These are phyloP conservation scores for Nephrocerus scutellatus DNA, from an alignment of 2,888 invertebrate species.

Conservation along the genomic window DNA sequence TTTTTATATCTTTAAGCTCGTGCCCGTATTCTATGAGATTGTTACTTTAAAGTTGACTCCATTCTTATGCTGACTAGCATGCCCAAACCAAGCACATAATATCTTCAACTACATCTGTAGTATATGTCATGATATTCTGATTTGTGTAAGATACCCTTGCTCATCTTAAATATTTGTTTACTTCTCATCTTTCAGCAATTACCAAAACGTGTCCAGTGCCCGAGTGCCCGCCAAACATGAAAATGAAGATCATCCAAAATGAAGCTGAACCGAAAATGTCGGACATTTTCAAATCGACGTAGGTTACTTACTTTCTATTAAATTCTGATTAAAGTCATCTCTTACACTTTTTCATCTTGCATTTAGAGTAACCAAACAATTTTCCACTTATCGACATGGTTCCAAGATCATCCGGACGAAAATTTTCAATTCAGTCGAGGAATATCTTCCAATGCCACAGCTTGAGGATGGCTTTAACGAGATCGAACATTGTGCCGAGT, in stretches of 20 bases:
- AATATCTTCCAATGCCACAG: slow-evolving; percentile 34
- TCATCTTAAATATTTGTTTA: too few species aligned
- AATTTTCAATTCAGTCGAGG: slow-evolving; percentile 31
- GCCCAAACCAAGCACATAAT: too few species aligned
- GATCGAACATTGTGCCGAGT: slow-evolving; percentile 41
- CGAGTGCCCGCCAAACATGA: slow-evolving; percentile 51
- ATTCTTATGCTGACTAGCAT: too few species aligned
- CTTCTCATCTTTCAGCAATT: slow-evolving; percentile 22
- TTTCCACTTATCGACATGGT: slow-evolving; percentile 34
- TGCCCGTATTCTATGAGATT: too few species aligned
- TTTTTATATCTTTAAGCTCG: too few species aligned
- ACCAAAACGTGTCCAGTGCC: slow-evolving; percentile 47
- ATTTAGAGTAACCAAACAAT: slow-evolving; percentile 32
- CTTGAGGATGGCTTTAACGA: slow-evolving; percentile 27
- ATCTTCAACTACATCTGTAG: too few species aligned
- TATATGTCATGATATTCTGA: too few species aligned
- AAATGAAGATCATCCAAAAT: slow-evolving; percentile 44
- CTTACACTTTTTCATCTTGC: neutral
- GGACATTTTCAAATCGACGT: slow-evolving; percentile 47
- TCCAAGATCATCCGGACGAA: slow-evolving; percentile 36
- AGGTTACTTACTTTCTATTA: slow-evolving; percentile 11
- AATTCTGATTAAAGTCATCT: neutral
- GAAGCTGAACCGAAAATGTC: slow-evolving; percentile 43
- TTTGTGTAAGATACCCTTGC: too few species aligned
- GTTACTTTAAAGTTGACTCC: too few species aligned